Evolutionary conservation across 1,140 invertebrate species (phyloP), one percentile per base, ranked within the genome.

Genomic region (Acromyrmex echinatior): DNA sequence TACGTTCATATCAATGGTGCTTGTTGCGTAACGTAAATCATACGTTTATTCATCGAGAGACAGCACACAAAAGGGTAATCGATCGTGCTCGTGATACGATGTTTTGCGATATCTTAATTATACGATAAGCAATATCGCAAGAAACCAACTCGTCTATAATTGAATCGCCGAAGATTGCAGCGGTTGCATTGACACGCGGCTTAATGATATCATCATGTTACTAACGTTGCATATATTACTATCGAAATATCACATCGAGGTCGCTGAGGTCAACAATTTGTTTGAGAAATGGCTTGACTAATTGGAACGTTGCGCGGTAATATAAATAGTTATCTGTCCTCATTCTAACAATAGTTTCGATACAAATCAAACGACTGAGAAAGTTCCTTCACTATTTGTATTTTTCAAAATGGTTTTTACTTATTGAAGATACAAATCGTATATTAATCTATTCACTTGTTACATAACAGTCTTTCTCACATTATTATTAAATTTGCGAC

Each of bases 241-340:
- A 84, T 84, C 56, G 58, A 84, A 84, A 76, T 76, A 84, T 35
- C 58, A 74, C 80, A 51, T 76, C 80, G 39, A 45, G 25, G 6
- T 16, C 35, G 39, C 31, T 21, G 18, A 56, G 49, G 51, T 68
- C 70, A 62, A 31, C 56, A 49, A 18, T 35, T 49, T 45, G 39
- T n/a, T 56, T 62, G 70, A 84, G 70, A 76, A 84, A 84, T 25
- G 58, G 9, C 28, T 58, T 51, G 14, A 28, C 70, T 84, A 76
- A 84, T 84, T 84, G 80, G 60, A 63, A 76, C 16, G 25, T 73
- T 28, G 21, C 12, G 39, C 16, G 7, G 18, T 25, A 74, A 73
- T 39, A 16, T 49, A 51, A 84, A 84, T 49, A 12, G 35, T 76
- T 62, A 84, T n/a, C 56, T 18, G 21, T 74, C 28, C 53, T 18